Evolutionary conservation across 2,113 vertebrate species (phyloP).

Genomic region (Talpa occidentalis): DNA sequence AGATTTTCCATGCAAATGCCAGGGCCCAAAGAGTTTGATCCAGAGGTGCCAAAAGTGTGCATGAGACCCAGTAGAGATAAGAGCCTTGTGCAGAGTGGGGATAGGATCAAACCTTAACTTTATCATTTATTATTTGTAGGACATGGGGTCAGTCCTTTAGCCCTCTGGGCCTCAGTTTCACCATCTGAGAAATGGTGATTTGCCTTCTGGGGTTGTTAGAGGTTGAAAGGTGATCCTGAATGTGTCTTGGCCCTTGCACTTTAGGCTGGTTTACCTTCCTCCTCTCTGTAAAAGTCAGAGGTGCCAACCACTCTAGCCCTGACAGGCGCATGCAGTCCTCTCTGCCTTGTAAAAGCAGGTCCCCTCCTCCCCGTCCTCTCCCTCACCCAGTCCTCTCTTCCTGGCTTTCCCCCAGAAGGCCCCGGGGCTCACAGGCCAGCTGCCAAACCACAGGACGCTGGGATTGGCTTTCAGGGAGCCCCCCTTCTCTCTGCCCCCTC

Average conservation of each 20-base stretch:
- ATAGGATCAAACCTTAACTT: neutral
- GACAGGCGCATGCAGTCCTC: neutral
- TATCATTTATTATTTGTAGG: neutral
- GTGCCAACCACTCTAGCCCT: neutral
- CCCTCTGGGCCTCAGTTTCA: neutral
- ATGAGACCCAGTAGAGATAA: neutral
- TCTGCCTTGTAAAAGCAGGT: neutral
- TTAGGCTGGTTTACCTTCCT: neutral
- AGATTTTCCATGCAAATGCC: neutral
- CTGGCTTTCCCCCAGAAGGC: slow-evolving; percentile 53
- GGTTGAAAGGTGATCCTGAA: neutral
- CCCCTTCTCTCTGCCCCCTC: neutral
- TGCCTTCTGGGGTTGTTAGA: neutral
- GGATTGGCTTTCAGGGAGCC: slow-evolving; percentile 30
- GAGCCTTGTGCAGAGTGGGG: accelerated
- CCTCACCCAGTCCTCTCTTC: neutral
- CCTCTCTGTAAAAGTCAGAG: neutral
- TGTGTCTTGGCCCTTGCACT: neutral
- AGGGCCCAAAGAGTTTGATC: neutral
- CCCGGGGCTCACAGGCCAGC: slow-evolving; percentile 23
- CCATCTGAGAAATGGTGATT: neutral
- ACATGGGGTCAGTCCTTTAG: neutral
- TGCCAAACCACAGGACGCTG: slow-evolving; percentile 51
- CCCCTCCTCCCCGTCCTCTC: neutral
- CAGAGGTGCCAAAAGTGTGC: neutral